phyloP scores from a whole-genome alignment of 2,888 invertebrate genomes.

The Chrysina gloriosa region DNA sequence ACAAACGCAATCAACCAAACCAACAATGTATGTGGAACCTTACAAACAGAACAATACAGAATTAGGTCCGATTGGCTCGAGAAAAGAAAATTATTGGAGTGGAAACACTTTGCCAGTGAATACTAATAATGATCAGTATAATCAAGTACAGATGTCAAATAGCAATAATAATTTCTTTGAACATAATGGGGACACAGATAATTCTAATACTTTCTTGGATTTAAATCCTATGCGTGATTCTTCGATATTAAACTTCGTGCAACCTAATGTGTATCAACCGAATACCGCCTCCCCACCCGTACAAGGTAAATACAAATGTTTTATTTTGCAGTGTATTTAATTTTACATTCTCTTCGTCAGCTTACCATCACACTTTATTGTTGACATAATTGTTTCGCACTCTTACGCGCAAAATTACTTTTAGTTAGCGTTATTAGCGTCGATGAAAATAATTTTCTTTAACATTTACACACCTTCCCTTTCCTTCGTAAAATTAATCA shows the following conservation, averaged over 20 bases:
- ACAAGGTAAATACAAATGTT: constrained; percentile 29
- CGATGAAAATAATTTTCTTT: too few relatives aligned
- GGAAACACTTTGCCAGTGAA: constrained; percentile 44
- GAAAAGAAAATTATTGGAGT: constrained; percentile 54
- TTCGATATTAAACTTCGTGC: constrained; percentile 49
- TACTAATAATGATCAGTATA: constrained; percentile 43
- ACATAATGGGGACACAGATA: constrained; percentile 53
- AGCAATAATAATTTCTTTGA: constrained; percentile 50
- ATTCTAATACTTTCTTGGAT: constrained; percentile 53
- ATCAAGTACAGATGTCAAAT: constrained; percentile 44
- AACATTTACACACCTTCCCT: too few relatives aligned
- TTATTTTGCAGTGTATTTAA: too few relatives aligned
- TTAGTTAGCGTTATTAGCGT: too few relatives aligned
- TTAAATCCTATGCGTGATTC: constrained; percentile 44
- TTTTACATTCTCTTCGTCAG: too few relatives aligned
- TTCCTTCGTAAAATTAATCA: too few relatives aligned
- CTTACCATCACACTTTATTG: too few relatives aligned
- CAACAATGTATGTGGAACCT: constrained; percentile 62
- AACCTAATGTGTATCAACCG: constrained; percentile 39
- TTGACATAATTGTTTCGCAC: too few relatives aligned
- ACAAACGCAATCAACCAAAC: constrained; percentile 54
- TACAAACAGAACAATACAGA: constrained; percentile 59
- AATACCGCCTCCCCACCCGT: constrained; percentile 9
- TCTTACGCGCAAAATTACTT: too few relatives aligned
- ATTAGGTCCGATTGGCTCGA: constrained; percentile 66